Conservation (phyloP, 2,113 vertebrate species). For the Ornithorhynchus anatinus region DNA sequence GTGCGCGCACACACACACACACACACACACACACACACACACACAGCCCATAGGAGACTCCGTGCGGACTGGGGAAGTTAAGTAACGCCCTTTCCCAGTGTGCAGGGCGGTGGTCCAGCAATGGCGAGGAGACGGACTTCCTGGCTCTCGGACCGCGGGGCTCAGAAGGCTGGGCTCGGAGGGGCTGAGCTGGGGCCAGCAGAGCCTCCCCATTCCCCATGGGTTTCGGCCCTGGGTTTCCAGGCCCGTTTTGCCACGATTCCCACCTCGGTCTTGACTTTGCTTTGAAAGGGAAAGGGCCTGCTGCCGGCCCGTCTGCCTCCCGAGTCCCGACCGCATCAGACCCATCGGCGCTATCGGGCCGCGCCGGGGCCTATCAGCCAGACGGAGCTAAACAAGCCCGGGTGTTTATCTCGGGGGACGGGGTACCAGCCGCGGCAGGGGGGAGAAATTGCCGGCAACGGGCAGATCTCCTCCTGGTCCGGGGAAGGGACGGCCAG, state of each 20-base stretch:
- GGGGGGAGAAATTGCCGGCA: constrained; percentile 80
- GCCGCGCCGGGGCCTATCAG: constrained; percentile 77
- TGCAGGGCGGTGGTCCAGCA: too few species aligned
- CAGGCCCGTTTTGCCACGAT: constrained; percentile 52
- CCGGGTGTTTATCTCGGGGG: constrained; percentile 85
- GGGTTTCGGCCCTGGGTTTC: constrained; percentile 62
- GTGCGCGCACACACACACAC: too few species aligned
- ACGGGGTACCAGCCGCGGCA: constrained; percentile 80
- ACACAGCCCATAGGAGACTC: neutral
- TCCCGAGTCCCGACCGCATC: constrained; percentile 81
- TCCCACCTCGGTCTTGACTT: constrained; percentile 61
- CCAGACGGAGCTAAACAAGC: constrained; percentile 85
- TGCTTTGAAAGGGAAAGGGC: constrained; percentile 70
- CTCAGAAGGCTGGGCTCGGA: neutral
- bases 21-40: neutral
- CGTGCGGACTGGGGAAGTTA: too few species aligned
- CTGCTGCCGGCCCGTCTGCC: constrained; percentile 87
- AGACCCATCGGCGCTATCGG: constrained; percentile 84
- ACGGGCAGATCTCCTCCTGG: constrained; percentile 81
- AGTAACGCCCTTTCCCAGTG: too few species aligned
- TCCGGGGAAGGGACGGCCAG: constrained; percentile 82
- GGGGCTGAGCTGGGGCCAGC: too few species aligned
- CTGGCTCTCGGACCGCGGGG: neutral
- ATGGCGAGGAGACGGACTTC: too few species aligned
- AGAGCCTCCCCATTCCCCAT: too few species aligned